These are phyloP conservation scores for Aphidius ervi DNA, from an alignment of 1,140 invertebrate genomes.

Conservation along the genomic window DNA sequence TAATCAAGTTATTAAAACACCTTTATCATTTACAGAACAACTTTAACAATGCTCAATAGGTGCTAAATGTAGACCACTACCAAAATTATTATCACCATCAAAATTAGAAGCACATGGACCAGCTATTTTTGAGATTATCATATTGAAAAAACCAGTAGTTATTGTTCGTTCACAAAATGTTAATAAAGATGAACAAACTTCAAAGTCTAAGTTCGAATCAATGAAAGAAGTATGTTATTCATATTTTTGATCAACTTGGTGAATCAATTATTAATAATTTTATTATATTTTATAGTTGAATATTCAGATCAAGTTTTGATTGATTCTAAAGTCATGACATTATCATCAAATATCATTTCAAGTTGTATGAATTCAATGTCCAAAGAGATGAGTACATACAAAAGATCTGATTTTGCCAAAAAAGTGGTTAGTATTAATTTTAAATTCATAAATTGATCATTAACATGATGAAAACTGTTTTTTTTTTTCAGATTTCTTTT, in stretches of 20 bases:
- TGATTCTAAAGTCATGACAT: slow-evolving; percentile 43
- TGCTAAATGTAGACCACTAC: slow-evolving; percentile 57
- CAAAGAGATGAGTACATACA: slow-evolving; percentile 35
- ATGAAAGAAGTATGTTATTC: no score
- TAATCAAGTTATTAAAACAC: slow-evolving; percentile 47
- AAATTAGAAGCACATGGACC: slow-evolving; percentile 74
- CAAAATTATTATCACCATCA: slow-evolving; percentile 64
- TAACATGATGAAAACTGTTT: no score
- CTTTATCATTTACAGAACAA: slow-evolving; percentile 72
- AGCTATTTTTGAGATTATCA: no score
- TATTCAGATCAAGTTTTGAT: slow-evolving; percentile 42
- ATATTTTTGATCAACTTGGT: no score
- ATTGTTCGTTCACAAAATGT: no score
- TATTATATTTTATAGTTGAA: slow-evolving; percentile 24
- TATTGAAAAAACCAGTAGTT: no score
- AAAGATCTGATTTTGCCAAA: slow-evolving; percentile 34
- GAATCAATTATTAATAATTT: no score
- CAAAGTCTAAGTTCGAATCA: no score
- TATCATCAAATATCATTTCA: slow-evolving; percentile 40
- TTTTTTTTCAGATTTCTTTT: slow-evolving; percentile 26
- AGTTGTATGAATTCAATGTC: slow-evolving; percentile 34
- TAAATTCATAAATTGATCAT: no score
- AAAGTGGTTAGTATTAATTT: slow-evolving; percentile 33
- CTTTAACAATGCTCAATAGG: slow-evolving; percentile 63
- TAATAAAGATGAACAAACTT: no score